Conservation (phyloP, 2,113 vertebrate genomes). For the Andinoacara biseriatus region DNA sequence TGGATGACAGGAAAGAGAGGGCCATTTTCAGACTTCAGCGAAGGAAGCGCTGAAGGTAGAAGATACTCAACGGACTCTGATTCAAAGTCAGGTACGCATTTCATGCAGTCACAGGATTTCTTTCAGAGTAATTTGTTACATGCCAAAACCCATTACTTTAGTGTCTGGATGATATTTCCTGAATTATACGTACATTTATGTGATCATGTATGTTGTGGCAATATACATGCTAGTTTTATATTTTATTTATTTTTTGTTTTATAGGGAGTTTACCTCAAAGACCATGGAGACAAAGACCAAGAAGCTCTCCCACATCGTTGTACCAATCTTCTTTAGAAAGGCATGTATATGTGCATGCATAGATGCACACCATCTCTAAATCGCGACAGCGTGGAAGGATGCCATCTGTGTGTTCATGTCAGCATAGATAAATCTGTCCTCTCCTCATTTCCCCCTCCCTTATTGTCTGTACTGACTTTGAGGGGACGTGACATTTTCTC, state of each 20-base stretch:
- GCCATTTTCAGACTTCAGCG: constrained; percentile 73
- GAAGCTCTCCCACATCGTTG: constrained; percentile 71
- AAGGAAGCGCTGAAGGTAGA: constrained; percentile 71
- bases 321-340: constrained; percentile 73
- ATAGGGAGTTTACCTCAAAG: constrained; percentile 76
- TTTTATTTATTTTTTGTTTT: constrained; percentile 9
- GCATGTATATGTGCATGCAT: constrained; percentile 32
- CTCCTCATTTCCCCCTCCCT: background rate
- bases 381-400: background rate
- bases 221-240: too few relatives aligned
- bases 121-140: background rate
- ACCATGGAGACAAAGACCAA: constrained; percentile 73
- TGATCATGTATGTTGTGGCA: background rate
- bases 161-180: background rate
- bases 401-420: background rate
- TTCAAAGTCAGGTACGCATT: constrained; percentile 73
- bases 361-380: background rate
- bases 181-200: background rate
- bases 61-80: constrained; percentile 80
- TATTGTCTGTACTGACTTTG: constrained; percentile 23
- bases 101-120: background rate
- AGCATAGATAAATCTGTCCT: background rate
- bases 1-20: constrained; percentile 73
- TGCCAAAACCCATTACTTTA: background rate
- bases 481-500: constrained; percentile 43